phyloP scores from a whole-genome alignment of 2,888 invertebrate genomes.

The Amiota minor region DNA sequence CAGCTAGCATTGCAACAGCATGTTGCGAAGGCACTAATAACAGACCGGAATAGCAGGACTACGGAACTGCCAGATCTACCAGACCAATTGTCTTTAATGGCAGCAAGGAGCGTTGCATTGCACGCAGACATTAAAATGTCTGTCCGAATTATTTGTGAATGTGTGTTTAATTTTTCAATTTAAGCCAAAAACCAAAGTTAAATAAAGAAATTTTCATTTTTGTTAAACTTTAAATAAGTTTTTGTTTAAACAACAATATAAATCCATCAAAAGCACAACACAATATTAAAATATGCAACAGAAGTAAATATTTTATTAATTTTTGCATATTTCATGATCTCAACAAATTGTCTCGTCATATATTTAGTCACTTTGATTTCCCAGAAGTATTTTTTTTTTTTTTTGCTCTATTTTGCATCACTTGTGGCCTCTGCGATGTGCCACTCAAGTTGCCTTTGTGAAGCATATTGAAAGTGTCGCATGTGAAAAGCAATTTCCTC shows the following conservation, averaged over 20 bases:
- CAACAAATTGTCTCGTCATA: slow-evolving; percentile 44
- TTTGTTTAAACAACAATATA: too few species aligned
- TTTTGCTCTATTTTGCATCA: slow-evolving; percentile 30
- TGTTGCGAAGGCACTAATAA: background rate
- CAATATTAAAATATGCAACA: too few species aligned
- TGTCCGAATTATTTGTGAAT: background rate
- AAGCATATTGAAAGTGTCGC: background rate
- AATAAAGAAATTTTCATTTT: too few species aligned
- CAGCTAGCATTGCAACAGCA: background rate
- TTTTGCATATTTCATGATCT: slow-evolving; percentile 57
- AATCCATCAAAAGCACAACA: too few species aligned
- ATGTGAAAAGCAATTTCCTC: slow-evolving; percentile 26
- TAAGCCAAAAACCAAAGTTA: background rate
- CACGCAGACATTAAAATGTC: background rate
- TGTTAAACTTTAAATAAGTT: too few species aligned
- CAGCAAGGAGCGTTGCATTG: background rate
- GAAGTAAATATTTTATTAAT: slow-evolving; percentile 4
- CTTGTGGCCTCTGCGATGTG: slow-evolving; percentile 11
- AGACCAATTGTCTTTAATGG: background rate
- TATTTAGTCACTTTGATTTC: slow-evolving; percentile 49
- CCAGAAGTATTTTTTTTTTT: slow-evolving; percentile 38
- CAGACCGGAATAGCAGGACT: background rate
- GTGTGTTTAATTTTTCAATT: background rate
- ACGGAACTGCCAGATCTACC: too few species aligned
- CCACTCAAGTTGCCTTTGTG: slow-evolving; percentile 32